Conservation (phyloP, 2,888 invertebrate species). For the Acanthosepion pharaonis region DNA sequence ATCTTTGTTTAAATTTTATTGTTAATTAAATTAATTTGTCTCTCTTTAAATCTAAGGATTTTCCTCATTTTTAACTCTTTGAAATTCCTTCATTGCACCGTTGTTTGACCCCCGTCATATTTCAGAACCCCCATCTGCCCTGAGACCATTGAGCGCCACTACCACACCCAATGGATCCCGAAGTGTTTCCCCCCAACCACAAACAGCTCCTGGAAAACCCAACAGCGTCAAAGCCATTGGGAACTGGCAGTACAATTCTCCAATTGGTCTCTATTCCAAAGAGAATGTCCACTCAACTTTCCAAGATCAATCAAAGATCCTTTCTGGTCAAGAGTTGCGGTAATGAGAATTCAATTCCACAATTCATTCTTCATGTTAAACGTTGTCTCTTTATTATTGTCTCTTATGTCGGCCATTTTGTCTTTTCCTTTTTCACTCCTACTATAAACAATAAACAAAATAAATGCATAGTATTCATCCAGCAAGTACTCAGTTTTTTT, state of each 20-base stretch:
- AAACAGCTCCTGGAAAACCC: constrained; percentile 24
- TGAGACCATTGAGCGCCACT: constrained; percentile 57
- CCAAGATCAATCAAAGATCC: constrained; percentile 53
- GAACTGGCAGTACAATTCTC: constrained; percentile 95
- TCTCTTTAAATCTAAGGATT: background rate
- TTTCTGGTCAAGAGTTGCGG: background rate
- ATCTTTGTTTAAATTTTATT: no score
- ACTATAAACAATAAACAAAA: no score
- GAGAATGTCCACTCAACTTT: constrained; percentile 81
- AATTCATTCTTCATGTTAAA: background rate
- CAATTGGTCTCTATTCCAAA: constrained; percentile 94
- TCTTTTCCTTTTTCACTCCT: no score
- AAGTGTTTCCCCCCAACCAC: constrained; percentile 56
- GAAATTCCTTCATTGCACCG: background rate
- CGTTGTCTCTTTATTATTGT: background rate
- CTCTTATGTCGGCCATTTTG: background rate
- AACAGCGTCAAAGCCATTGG: constrained; percentile 58
- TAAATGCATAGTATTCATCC: no score
- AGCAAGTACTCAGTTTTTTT: no score
- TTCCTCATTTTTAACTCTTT: background rate
- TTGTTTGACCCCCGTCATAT: constrained; percentile 48
- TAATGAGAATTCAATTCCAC: background rate
- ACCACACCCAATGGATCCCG: constrained; percentile 52
- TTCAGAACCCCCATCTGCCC: constrained; percentile 63
- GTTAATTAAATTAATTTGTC: background rate